Base-by-base conservation (phyloP, 2,888 invertebrate species). In the Troglohyphantes excavatus region DNA sequence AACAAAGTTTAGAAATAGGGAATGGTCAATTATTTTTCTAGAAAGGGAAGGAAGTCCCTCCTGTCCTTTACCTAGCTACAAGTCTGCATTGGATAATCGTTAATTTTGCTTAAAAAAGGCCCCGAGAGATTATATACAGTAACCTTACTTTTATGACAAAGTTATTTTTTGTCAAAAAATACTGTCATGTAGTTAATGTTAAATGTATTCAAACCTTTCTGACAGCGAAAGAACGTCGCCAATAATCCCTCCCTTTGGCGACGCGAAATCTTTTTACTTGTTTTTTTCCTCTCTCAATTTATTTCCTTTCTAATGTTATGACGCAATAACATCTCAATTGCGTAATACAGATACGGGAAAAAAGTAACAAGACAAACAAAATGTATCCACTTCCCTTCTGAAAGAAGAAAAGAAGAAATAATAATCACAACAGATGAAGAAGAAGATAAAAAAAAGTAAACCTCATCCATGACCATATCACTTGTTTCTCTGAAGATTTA, bases 291-390 rank as follows among this genome's bases (percentile, higher is more conserved):
- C 13, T 27, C 26, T 26, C 21, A 19, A 17, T 68, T 68, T 33
- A 13, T 68, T 68, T 68, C 68, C 29, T 33, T 33, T 68, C 33
- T 33, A 13, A 68, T 29, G 72, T 84, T 75, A 65, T 73, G 83
- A 73, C 83, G 83, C 73, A 84, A 84, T 63, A 65, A 73, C 46
- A 65, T 21, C 19, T 19, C 43, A 21, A 75, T 83, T 72, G 72
- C 82, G 82, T 83, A 83, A 83, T 19, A 59, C n/a, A 84, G 83
- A 73, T 65, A 75, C 29, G 65, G 21, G 53, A 79, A 78, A 68
- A 68, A 78, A 82, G 59, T 61, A 83, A 84, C 63, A 73, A 75
- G 73, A 63, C 19, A 53, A 27, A 26, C 53, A 29, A 27, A 65
- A 23, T 59, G 61, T 59, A 72, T 75, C 21, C 43, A 43, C 63